Conservation (phyloP, 2,113 vertebrate genomes). For the Psammodynastes pulverulentus region DNA sequence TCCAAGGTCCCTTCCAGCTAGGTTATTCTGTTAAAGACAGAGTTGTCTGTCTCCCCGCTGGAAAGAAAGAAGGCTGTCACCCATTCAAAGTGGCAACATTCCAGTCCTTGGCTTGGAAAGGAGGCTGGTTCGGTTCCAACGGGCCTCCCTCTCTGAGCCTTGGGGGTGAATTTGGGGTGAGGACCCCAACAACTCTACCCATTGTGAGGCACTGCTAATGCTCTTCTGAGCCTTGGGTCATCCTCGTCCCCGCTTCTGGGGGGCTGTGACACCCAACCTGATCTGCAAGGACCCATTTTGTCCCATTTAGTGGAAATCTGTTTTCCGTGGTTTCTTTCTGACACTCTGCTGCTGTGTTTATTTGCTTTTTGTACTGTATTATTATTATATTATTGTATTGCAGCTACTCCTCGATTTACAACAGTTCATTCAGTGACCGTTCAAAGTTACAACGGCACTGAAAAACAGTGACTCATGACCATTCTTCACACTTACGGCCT, state of each 20-base stretch:
- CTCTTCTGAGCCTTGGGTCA: background rate
- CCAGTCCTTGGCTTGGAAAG: background rate
- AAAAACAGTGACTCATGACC: background rate
- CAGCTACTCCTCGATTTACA: background rate
- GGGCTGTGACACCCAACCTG: background rate
- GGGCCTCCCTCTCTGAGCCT: background rate
- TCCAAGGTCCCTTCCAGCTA: too few relatives aligned
- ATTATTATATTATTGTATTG: background rate
- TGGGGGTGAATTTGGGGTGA: background rate
- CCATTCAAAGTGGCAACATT: background rate
- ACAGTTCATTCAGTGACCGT: background rate
- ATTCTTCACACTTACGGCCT: background rate
- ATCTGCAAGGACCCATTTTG: background rate
- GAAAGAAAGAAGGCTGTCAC: background rate
- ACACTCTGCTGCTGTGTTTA: background rate
- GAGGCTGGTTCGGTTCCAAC: background rate
- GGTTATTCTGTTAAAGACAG: too few relatives aligned
- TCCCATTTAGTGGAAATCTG: background rate
- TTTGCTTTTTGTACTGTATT: background rate
- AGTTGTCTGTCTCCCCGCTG: fast-evolving
- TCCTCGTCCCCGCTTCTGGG: background rate
- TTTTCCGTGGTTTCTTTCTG: background rate
- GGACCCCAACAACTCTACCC: background rate
- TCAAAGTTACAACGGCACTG: background rate
- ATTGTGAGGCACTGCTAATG: background rate